Percentiles rank a stretch among this genome's conserved stretches.
Evolutionary conservation across 2,113 vertebrate genomes (phyloP).

Genomic region (Dromiciops gliroides): DNA sequence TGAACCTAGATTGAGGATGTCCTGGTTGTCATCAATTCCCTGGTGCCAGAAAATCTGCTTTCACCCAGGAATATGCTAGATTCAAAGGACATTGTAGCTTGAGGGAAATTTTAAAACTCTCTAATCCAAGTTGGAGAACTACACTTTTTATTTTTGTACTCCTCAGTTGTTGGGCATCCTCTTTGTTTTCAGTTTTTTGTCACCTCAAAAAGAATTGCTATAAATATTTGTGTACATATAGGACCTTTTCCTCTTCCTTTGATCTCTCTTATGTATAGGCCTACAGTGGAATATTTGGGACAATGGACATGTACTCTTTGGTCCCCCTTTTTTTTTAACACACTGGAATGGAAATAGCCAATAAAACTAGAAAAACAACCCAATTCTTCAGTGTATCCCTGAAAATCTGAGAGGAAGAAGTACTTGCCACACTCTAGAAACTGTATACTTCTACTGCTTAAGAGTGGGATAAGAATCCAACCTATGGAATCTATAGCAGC

Average conservation of each 20-base stretch:
- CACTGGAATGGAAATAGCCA: not conserved
- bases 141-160: not conserved
- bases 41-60: not conserved
- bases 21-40: not conserved
- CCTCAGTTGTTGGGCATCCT: not conserved
- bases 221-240: not conserved
- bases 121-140: not conserved
- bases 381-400: not conserved
- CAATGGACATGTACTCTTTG: not conserved
- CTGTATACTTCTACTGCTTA: not conserved
- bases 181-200: not conserved
- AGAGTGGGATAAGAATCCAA: not conserved
- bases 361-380: not conserved
- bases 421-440: not conserved
- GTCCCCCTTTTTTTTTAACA: not conserved
- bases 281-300: not conserved
- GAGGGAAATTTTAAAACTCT: not conserved
- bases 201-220: not conserved
- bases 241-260: not conserved
- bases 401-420: not conserved
- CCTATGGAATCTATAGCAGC: not conserved
- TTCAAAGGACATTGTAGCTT: not conserved
- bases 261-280: not conserved
- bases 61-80: not conserved
- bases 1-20: not conserved